Conservation (phyloP, 2,888 invertebrate species). For the Xanthia icteritia region DNA sequence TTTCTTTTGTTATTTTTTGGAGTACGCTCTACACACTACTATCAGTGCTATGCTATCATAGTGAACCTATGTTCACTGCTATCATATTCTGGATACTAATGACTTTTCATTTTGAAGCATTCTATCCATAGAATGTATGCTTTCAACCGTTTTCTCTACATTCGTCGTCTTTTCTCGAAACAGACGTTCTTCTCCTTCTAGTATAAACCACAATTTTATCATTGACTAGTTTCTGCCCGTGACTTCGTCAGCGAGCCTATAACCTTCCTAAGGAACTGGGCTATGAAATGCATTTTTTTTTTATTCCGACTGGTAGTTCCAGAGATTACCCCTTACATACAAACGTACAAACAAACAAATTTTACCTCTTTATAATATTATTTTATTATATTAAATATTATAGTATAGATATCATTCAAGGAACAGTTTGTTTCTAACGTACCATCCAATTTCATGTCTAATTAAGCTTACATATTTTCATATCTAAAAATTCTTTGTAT, state of each 20-base stretch:
- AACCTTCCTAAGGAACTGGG: too few relatives aligned
- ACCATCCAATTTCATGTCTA: conserved; percentile 29
- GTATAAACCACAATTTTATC: background rate
- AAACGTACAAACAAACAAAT: too few relatives aligned
- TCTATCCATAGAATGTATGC: background rate
- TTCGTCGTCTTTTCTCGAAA: background rate
- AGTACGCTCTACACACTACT: background rate
- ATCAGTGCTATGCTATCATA: background rate
- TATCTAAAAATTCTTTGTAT: too few relatives aligned
- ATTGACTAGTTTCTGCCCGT: too few relatives aligned
- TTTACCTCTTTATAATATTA: too few relatives aligned
- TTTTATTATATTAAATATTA: too few relatives aligned
- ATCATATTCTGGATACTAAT: background rate
- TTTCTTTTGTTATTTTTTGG: background rate
- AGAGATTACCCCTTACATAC: too few relatives aligned
- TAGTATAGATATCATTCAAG: background rate
- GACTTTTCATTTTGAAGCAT: background rate
- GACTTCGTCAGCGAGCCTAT: too few relatives aligned
- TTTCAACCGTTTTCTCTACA: background rate
- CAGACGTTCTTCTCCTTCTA: background rate
- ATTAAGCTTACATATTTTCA: conserved; percentile 60
- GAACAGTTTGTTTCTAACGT: background rate
- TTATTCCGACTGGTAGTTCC: too few relatives aligned
- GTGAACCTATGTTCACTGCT: background rate
- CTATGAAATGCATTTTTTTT: too few relatives aligned